These are phyloP conservation scores for Hemithea aestivaria DNA, from an alignment of 2,888 invertebrate species.

Conservation along the genomic window DNA sequence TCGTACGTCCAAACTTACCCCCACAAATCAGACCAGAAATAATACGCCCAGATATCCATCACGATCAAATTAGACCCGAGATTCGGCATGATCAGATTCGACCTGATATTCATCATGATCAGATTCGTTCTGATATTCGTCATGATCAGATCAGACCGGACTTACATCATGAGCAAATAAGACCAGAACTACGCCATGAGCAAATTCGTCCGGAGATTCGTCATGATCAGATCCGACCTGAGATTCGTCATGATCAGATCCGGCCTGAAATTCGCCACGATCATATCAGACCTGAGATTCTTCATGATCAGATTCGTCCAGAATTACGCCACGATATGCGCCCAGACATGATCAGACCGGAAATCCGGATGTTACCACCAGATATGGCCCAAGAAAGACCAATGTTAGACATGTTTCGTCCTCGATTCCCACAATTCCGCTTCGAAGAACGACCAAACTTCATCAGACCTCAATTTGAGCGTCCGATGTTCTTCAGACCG, in stretches of 20 bases:
- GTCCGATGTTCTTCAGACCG: conserved; percentile 25
- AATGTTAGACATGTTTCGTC: conserved; percentile 29
- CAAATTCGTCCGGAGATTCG: conserved; percentile 38
- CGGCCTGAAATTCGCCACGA: conserved; percentile 17
- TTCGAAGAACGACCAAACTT: conserved; percentile 18
- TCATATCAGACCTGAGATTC: conserved; percentile 20
- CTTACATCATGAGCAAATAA: no score
- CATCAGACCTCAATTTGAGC: conserved; percentile 24
- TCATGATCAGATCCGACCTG: conserved; percentile 32
- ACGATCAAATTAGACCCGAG: conserved; percentile 6
- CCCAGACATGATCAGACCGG: no score
- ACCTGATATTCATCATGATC: conserved; percentile 17
- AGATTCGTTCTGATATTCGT: conserved; percentile 18
- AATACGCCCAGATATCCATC: conserved; percentile 14
- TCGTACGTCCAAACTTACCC: conserved; percentile 26
- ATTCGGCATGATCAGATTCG: no score
- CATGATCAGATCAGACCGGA: conserved; percentile 17
- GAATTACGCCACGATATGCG: no score
- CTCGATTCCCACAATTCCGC: conserved; percentile 27
- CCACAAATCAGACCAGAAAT: conserved; percentile 30
- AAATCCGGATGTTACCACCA: no score
- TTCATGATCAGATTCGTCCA: conserved; percentile 17
- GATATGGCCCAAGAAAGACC: conserved; percentile 35
- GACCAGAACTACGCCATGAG: conserved; percentile 8
- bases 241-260: conserved; percentile 10